These are phyloP conservation scores for Ptychadena robeensis DNA, from an alignment of 2,797 vertebrate genomes.

Conservation along the genomic window DNA sequence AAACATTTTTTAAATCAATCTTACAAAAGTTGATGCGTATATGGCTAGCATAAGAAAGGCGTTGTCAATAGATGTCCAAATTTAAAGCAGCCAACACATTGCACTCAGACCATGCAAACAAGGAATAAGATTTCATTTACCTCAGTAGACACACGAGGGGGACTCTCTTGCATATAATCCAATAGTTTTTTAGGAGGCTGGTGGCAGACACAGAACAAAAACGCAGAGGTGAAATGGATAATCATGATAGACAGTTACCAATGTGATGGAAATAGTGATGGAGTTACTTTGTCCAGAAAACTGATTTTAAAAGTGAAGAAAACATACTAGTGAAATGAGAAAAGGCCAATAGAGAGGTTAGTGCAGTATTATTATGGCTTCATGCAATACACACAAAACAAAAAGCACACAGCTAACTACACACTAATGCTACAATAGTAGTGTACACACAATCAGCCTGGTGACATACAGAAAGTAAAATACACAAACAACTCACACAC, in stretches of 20 bases:
- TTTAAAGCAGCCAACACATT: neutral
- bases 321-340: slow-evolving; percentile 12
- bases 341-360: slow-evolving; percentile 58
- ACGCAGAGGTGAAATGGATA: slow-evolving; percentile 89
- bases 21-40: too few species aligned
- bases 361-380: slow-evolving; percentile 37
- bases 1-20: too few species aligned
- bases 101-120: slow-evolving; percentile 64
- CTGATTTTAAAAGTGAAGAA: slow-evolving; percentile 16
- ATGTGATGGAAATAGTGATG: slow-evolving; percentile 84
- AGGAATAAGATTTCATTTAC: slow-evolving; percentile 84
- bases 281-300: slow-evolving; percentile 39
- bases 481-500: slow-evolving; percentile 18
- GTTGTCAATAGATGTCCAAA: neutral
- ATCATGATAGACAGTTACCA: slow-evolving; percentile 86
- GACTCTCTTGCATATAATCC: slow-evolving; percentile 98
- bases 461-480: neutral
- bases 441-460: neutral
- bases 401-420: slow-evolving; percentile 23
- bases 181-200: slow-evolving; percentile 99
- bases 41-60: too few species aligned
- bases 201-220: slow-evolving; percentile 74
- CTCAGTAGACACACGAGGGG: slow-evolving; percentile 88
- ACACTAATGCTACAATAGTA: neutral
- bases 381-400: slow-evolving; percentile 49